These are phyloP conservation scores for Periophthalmus magnuspinnatus DNA, from an alignment of 2,797 vertebrate species.

Conservation along the genomic window DNA sequence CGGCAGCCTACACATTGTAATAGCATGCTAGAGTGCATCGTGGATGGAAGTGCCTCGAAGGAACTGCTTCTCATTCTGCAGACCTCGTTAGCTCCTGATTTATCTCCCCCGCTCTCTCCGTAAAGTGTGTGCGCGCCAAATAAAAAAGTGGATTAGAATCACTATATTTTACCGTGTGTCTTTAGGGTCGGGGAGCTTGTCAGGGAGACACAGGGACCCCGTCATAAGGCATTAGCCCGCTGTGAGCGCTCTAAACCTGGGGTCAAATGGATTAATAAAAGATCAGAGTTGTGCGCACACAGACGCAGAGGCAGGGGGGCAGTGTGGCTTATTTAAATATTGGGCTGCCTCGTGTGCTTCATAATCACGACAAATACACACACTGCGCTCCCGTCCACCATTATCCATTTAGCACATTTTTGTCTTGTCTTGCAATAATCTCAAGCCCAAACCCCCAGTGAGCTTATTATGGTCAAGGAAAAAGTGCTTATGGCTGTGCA, in stretches of 20 bases:
- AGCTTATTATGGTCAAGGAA: slow-evolving; percentile 72
- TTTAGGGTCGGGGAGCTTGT: slow-evolving; percentile 79
- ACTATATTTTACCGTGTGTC: slow-evolving; percentile 49
- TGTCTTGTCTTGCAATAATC: slow-evolving; percentile 74
- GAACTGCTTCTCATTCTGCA: slow-evolving; percentile 86
- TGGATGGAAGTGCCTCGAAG: slow-evolving; percentile 80
- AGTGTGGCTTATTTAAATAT: slow-evolving; percentile 77
- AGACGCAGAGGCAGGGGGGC: slow-evolving; percentile 71
- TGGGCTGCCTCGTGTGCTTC: slow-evolving; percentile 58
- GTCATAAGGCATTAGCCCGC: slow-evolving; percentile 86
- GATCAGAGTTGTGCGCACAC: slow-evolving; percentile 86
- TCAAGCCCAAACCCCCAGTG: slow-evolving; percentile 63
- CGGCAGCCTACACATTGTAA: slow-evolving; percentile 57
- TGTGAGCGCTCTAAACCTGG: slow-evolving; percentile 87
- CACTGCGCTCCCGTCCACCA: slow-evolving; percentile 51
- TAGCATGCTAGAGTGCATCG: slow-evolving; percentile 74
- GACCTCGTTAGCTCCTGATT: slow-evolving; percentile 90
- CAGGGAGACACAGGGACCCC: slow-evolving; percentile 85
- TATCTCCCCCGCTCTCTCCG: slow-evolving; percentile 66
- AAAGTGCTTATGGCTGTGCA: slow-evolving; percentile 67
- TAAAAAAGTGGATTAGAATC: slow-evolving; percentile 35
- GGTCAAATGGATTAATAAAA: slow-evolving; percentile 97
- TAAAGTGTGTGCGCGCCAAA: slow-evolving; percentile 15
- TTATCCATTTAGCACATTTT: slow-evolving; percentile 77
- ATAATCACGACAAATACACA: slow-evolving; percentile 70